A percentile compares a stretch with the other conserved stretches of the same genome.
These are phyloP conservation scores for Anhinga anhinga DNA, from an alignment of 2,113 vertebrate genomes.

Conservation along the genomic window DNA sequence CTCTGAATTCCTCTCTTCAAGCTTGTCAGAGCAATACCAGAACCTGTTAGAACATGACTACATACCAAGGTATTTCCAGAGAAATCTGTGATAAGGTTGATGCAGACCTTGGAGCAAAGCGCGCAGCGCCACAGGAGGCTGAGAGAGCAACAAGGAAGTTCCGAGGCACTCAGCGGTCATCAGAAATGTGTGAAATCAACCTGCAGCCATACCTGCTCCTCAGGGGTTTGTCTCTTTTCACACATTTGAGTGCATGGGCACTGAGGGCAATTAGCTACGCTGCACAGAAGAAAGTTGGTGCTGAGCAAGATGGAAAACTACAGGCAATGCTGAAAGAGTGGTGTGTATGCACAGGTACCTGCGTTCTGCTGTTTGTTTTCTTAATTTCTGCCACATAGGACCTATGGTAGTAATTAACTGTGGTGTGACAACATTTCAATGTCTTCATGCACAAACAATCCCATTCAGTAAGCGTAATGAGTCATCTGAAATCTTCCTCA, in stretches of 20 bases:
- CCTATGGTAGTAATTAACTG: not conserved
- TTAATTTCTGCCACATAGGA: not conserved
- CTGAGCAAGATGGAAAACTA: not conserved
- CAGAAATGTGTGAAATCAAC: not conserved
- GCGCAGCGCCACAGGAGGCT: fast-evolving
- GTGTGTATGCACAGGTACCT: not conserved
- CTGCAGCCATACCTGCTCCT: not conserved
- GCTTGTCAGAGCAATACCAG: not conserved
- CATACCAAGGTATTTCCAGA: not conserved
- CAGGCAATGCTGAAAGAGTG: not conserved
- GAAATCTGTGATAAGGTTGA: not conserved
- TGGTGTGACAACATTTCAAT: not conserved
- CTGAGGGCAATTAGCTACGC: not conserved
- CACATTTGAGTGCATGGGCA: fast-evolving
- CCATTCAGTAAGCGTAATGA: not conserved
- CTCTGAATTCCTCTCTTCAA: not conserved
- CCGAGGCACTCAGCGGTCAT: fast-evolving
- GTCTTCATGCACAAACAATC: not conserved
- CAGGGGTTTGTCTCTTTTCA: not conserved
- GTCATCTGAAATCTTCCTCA: not conserved
- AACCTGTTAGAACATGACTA: not conserved
- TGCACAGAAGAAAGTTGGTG: not conserved
- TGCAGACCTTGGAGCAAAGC: not conserved
- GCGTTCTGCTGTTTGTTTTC: not conserved
- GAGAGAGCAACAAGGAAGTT: not conserved